Evolutionary conservation across 1,140 invertebrate genomes (phyloP), one percentile per base, ranked within the genome.

Genomic region (Doryteuthis pealeii): DNA sequence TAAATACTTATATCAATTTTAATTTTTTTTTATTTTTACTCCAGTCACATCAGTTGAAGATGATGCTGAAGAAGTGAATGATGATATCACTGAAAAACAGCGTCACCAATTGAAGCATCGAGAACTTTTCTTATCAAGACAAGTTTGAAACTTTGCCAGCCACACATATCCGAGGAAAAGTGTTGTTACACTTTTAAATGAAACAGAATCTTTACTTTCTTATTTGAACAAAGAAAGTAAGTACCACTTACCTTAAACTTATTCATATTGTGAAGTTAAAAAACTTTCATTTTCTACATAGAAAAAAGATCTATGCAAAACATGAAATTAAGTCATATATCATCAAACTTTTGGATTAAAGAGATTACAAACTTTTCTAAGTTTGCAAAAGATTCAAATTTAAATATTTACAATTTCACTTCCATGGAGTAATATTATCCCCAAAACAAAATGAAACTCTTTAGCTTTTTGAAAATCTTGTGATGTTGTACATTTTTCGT

Each of bases 151-250:
- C 96, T 3, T 91, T 99, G 85, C 96, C 97, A 58, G 97, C 97
- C 70, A 99, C 96, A 72, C 95, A 98, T 90, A 99, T 99, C 83
- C 92, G 98, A 83, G 98, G 98, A 85, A 99, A 99, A 91, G 98
- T 90, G 94, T 94, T 77, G 98, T 99, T 77, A 98, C 97, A 71
- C 90, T 99, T 74, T 92, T 99, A 86, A 99, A 99, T 90, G 97
- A 99, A 91, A 98, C 96, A 69, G 98, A 99, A 90, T 95, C 95
- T 79, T 90, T 97, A 80, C 90, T 93, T 81, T 96, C 95, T 87
- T 99, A 99, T 91, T 91, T 99, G 79, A 95, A 96, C 90, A 96
- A 96, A 91, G 97, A 99, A n/a, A 87, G 94, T 94, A 76, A 76
- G 82, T 79, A 28, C n/a, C n/a, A 35, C 33, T 40, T 65, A 12